A percentile compares a stretch with the other conserved stretches of the same genome.
Conservation (phyloP, 2,888 invertebrate species). For the Stenodera caucasica region DNA sequence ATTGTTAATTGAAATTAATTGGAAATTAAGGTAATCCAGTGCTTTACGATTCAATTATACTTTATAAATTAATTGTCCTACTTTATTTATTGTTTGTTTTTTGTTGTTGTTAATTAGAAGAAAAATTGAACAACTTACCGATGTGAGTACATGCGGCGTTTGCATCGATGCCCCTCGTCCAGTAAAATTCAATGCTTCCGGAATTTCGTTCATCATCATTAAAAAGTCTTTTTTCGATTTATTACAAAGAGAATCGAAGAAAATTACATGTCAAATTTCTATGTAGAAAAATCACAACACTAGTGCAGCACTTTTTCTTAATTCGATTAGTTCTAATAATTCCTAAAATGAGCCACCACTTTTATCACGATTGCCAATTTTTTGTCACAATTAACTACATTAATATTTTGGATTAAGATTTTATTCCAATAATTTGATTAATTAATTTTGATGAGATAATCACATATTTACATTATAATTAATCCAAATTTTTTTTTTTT, state of each 20-base stretch:
- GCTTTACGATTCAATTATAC: too few species aligned
- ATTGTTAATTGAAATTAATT: neutral
- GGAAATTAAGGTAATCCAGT: neutral
- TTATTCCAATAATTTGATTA: neutral
- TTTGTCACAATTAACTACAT: neutral
- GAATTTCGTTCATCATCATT: slow-evolving; percentile 42
- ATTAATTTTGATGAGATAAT: neutral
- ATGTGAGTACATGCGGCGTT: slow-evolving; percentile 35
- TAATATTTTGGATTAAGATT: neutral
- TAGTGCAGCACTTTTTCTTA: too few species aligned
- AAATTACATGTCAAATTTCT: neutral
- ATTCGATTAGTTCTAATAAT: too few species aligned
- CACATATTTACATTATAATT: neutral
- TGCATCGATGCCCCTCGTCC: slow-evolving; percentile 35
- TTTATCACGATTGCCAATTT: too few species aligned
- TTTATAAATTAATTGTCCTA: too few species aligned
- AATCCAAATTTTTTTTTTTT: too few species aligned
- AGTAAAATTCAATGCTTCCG: slow-evolving; percentile 45
- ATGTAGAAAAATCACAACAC: too few species aligned
- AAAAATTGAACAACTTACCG: slow-evolving; percentile 39
- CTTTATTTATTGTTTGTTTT: too few species aligned
- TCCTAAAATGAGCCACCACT: neutral
- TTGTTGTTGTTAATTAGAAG: too few species aligned
- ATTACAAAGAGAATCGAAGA: neutral
- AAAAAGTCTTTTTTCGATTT: neutral